Evolutionary conservation across 1,140 invertebrate species (phyloP).

Genomic region (Drosophila neocordata): DNA sequence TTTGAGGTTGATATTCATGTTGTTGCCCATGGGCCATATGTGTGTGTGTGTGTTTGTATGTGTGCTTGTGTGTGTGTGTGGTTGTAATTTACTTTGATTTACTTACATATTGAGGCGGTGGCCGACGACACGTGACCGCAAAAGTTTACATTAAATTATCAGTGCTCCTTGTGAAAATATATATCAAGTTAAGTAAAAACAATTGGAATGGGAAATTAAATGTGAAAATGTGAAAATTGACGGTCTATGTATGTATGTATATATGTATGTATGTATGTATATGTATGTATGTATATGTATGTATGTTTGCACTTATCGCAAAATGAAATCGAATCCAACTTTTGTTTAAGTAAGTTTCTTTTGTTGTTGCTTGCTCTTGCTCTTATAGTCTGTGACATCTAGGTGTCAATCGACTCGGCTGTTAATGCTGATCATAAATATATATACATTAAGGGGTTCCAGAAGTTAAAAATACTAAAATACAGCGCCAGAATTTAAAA

Average conservation of each 20-base stretch:
- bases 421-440: too few relatives aligned
- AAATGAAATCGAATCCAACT: neutral
- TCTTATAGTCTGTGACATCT: too few relatives aligned
- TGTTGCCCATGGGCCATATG: slow-evolving; percentile 46
- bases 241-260: neutral
- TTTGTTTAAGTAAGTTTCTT: neutral
- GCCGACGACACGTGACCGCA: slow-evolving; percentile 66
- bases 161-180: slow-evolving; percentile 45
- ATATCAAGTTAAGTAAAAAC: slow-evolving; percentile 44
- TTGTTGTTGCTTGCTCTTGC: too few relatives aligned
- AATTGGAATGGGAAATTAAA: slow-evolving; percentile 18
- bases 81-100: slow-evolving; percentile 71
- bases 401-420: too few relatives aligned
- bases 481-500: too few relatives aligned
- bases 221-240: slow-evolving; percentile 21
- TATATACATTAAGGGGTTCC: too few relatives aligned
- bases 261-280: too few relatives aligned
- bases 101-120: slow-evolving; percentile 43
- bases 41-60: slow-evolving; percentile 30
- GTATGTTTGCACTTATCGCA: neutral
- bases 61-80: slow-evolving; percentile 32
- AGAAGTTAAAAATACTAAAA: too few relatives aligned
- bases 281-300: too few relatives aligned
- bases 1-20: slow-evolving; percentile 25
- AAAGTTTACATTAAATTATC: slow-evolving; percentile 77